Conservation (phyloP, 2,797 vertebrate species). For the Carduelis carduelis region DNA sequence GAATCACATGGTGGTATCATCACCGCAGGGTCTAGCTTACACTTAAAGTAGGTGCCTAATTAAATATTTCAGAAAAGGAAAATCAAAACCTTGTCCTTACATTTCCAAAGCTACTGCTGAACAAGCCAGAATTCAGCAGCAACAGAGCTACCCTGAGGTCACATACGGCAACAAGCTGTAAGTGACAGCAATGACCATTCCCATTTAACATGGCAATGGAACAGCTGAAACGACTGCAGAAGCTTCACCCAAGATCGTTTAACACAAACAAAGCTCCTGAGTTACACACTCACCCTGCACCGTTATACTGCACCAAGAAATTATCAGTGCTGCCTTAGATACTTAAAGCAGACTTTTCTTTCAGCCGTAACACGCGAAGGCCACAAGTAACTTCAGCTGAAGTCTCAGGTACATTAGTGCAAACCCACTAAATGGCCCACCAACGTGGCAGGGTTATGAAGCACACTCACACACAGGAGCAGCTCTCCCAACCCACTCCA, state of each 20-base stretch:
- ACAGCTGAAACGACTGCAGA: background rate
- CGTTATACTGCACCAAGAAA: rapidly evolving
- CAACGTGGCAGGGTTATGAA: rapidly evolving
- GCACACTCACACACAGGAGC: rapidly evolving
- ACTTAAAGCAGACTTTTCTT: rapidly evolving
- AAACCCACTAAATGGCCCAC: background rate
- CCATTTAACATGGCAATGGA: background rate
- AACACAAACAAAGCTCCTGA: too few relatives aligned
- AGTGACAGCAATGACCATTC: too few relatives aligned
- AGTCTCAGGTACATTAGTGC: rapidly evolving
- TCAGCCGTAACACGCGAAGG: rapidly evolving
- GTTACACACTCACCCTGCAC: rapidly evolving
- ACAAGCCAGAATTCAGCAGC: background rate
- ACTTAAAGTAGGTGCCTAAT: rapidly evolving
- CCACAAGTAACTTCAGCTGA: rapidly evolving
- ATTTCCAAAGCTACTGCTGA: background rate
- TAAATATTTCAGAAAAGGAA: background rate
- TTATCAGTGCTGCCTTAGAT: rapidly evolving
- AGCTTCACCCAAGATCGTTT: rapidly evolving
- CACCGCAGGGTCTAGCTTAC: rapidly evolving
- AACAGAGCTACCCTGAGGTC: background rate
- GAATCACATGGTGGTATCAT: rapidly evolving
- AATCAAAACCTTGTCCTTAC: background rate
- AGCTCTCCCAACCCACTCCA: rapidly evolving
- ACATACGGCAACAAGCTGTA: background rate